Conservation (phyloP, 2,888 invertebrate species). For the Pseudococcus longispinus region DNA sequence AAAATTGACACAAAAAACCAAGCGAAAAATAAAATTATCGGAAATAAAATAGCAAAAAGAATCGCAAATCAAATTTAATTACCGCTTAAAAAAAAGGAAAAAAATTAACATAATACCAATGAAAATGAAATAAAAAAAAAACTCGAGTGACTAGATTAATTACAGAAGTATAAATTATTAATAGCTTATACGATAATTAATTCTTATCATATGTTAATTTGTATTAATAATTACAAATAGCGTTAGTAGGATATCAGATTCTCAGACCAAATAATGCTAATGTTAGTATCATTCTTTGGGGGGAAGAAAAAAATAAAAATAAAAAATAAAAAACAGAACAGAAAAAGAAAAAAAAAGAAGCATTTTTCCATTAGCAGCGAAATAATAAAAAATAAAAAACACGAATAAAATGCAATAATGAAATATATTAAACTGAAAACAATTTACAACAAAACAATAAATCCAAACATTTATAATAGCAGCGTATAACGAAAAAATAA, state of each 20-base stretch:
- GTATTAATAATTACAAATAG: conserved; percentile 32
- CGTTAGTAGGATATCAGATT: conserved; percentile 54
- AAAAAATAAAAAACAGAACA: conserved; percentile 24
- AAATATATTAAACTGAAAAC: conserved; percentile 56
- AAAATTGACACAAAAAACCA: not conserved
- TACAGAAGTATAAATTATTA: conserved; percentile 51
- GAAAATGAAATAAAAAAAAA: conserved; percentile 28
- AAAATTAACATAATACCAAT: conserved; percentile 48
- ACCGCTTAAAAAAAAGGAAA: conserved; percentile 46
- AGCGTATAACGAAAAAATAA: conserved; percentile 54
- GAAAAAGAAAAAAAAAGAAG: conserved; percentile 45
- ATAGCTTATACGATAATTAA: conserved; percentile 48
- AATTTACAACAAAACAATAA: conserved; percentile 53
- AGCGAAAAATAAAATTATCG: not conserved
- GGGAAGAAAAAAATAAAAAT: not conserved
- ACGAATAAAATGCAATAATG: conserved; percentile 55
- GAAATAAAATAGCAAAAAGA: conserved; percentile 52
- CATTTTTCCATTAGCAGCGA: not conserved
- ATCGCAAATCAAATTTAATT: conserved; percentile 56
- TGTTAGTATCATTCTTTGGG: conserved; percentile 39
- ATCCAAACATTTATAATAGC: conserved; percentile 50
- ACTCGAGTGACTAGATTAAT: conserved; percentile 49
- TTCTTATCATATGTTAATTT: conserved; percentile 36
- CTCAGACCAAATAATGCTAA: conserved; percentile 24
- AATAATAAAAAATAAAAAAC: conserved; percentile 46